Percentiles rank a stretch among this genome's conserved stretches.
phyloP scores from a whole-genome alignment of 2,888 invertebrate species.

The Cheilosia urbana region DNA sequence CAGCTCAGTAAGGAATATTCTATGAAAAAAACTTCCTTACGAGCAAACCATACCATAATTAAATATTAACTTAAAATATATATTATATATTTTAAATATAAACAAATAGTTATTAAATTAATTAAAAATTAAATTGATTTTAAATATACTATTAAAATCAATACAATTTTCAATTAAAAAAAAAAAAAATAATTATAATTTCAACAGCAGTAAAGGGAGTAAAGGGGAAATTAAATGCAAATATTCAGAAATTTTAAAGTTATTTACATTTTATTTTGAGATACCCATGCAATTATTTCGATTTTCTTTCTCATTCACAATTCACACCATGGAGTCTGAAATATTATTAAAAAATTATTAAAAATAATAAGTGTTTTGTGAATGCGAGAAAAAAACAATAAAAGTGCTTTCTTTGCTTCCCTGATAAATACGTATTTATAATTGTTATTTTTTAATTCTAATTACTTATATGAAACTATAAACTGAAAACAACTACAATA shows the following conservation, averaged over 20 bases:
- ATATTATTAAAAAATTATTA: too few relatives aligned
- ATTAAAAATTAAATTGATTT: constrained; percentile 67
- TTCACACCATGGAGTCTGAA: constrained; percentile 82
- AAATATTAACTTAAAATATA: constrained; percentile 72
- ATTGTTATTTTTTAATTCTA: constrained; percentile 42
- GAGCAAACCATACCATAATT: constrained; percentile 74
- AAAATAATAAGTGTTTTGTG: constrained; percentile 77
- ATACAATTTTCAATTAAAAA: constrained; percentile 57
- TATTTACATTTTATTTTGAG: constrained; percentile 29
- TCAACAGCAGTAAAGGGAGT: constrained; percentile 35
- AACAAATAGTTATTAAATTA: constrained; percentile 66
- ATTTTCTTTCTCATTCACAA: constrained; percentile 55
- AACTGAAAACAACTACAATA: constrained; percentile 78
- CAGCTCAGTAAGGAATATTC: constrained; percentile 70
- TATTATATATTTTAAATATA: constrained; percentile 42
- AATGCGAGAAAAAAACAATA: constrained; percentile 35
- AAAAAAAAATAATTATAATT: constrained; percentile 44
- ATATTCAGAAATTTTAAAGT: constrained; percentile 4
- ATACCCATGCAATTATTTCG: constrained; percentile 28
- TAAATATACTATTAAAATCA: constrained; percentile 48
- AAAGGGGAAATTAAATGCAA: constrained; percentile 31
- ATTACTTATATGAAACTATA: constrained; percentile 52
- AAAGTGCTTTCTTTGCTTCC: constrained; percentile 58
- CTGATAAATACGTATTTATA: constrained; percentile 39
- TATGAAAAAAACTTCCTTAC: constrained; percentile 59